Conservation (phyloP, 2,888 invertebrate species). For the Sesamia inferens region DNA sequence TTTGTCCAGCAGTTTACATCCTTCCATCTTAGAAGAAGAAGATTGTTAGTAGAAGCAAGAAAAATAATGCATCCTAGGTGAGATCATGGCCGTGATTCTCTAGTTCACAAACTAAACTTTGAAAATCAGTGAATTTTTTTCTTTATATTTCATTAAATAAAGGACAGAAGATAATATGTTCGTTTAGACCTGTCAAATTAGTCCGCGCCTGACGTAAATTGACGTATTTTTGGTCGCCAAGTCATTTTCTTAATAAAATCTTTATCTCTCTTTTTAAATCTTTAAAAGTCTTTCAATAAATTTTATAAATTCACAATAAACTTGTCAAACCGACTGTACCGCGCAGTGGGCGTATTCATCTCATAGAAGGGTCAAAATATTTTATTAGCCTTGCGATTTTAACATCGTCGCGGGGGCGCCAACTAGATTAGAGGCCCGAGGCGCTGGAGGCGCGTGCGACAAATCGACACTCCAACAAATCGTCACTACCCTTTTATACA, state of each 20-base stretch:
- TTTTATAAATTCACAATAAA: not conserved
- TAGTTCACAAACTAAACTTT: too few relatives aligned
- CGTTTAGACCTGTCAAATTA: too few relatives aligned
- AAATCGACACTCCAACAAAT: constrained; percentile 74
- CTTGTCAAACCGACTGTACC: constrained; percentile 74
- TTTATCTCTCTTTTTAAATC: too few relatives aligned
- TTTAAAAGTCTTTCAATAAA: too few relatives aligned
- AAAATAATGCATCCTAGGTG: not conserved
- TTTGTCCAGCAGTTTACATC: too few relatives aligned
- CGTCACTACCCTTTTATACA: constrained; percentile 60
- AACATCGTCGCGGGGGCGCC: constrained; percentile 86
- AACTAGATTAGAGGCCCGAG: constrained; percentile 86
- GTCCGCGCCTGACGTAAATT: too few relatives aligned
- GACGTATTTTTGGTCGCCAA: too few relatives aligned
- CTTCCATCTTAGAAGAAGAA: too few relatives aligned
- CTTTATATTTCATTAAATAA: too few relatives aligned
- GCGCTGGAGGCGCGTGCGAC: constrained; percentile 75
- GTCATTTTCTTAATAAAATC: too few relatives aligned
- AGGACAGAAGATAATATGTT: too few relatives aligned
- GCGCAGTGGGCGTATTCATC: constrained; percentile 86
- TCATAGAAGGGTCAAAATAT: constrained; percentile 90
- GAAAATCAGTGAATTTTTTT: too few relatives aligned
- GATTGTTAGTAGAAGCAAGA: not conserved
- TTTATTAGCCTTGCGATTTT: constrained; percentile 90
- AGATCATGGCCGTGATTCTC: not conserved